A percentile compares a stretch with the other conserved stretches of the same genome.
Evolutionary conservation across 1,140 invertebrate genomes (phyloP).

Genomic region (Macrobrachium rosenbergii): DNA sequence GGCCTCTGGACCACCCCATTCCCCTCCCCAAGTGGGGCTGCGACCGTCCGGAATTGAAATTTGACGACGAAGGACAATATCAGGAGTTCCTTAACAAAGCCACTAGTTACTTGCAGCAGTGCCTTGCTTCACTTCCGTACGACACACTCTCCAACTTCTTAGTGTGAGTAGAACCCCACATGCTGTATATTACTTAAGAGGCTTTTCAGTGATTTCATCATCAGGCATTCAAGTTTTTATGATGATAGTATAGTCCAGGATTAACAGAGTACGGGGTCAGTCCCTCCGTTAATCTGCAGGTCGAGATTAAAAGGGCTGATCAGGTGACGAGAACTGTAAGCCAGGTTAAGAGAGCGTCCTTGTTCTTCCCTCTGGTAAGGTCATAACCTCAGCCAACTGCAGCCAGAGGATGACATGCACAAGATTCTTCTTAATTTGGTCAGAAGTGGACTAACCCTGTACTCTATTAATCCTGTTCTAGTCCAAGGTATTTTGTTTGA

Average conservation of each 20-base stretch:
- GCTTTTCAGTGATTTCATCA: background rate
- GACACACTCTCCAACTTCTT: conserved; percentile 61
- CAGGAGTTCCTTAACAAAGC: conserved; percentile 72
- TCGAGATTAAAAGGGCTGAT: too few species aligned
- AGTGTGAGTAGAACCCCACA: conserved; percentile 12
- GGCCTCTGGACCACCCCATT: conserved; percentile 77
- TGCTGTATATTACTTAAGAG: background rate
- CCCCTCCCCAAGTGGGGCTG: conserved; percentile 79
- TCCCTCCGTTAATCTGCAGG: too few species aligned
- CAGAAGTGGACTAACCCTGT: too few species aligned
- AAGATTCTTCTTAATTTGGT: too few species aligned
- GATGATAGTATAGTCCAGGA: too few species aligned
- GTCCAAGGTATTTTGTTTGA: background rate
- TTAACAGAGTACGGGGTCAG: too few species aligned
- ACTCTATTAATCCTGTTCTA: too few species aligned
- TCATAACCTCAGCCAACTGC: too few species aligned
- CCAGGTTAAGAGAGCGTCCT: too few species aligned
- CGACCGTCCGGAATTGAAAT: conserved; percentile 79
- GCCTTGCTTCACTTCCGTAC: conserved; percentile 61
- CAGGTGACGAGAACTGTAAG: too few species aligned
- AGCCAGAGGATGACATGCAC: too few species aligned
- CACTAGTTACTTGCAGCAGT: conserved; percentile 29
- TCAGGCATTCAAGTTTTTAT: background rate
- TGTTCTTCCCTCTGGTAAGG: too few species aligned
- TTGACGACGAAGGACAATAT: conserved; percentile 90